phyloP scores from a whole-genome alignment of 2,797 vertebrate species.

The Danio jaintianensis region DNA sequence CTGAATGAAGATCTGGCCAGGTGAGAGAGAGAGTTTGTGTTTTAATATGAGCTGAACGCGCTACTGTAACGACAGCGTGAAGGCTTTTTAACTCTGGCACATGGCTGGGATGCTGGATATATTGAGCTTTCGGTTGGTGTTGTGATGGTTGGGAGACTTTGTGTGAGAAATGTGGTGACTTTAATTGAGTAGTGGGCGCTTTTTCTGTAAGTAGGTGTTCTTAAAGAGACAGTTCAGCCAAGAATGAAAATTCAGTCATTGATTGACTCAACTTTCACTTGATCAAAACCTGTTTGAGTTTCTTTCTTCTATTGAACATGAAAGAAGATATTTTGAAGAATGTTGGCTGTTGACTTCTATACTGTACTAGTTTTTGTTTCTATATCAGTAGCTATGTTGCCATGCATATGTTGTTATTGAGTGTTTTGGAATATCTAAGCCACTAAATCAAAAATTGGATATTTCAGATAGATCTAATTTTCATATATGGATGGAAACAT shows the following conservation, averaged over 20 bases:
- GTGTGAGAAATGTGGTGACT: not conserved
- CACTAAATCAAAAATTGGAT: too few relatives aligned
- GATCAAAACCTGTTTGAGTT: too few relatives aligned
- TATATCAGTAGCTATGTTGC: not conserved
- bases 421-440: too few relatives aligned
- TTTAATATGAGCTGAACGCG: not conserved
- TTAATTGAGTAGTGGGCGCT: not conserved
- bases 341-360: not conserved
- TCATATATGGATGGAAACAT: too few relatives aligned
- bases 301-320: too few relatives aligned
- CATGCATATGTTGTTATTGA: too few relatives aligned
- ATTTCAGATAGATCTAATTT: too few relatives aligned
- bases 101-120: not conserved
- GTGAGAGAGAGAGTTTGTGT: constrained; percentile 47
- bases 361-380: not conserved
- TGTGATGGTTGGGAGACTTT: not conserved
- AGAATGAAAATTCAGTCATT: too few relatives aligned
- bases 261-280: too few relatives aligned
- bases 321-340: not conserved
- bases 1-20: constrained; percentile 50
- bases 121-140: not conserved
- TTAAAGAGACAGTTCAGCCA: too few relatives aligned
- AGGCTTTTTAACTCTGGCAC: not conserved
- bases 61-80: not conserved
- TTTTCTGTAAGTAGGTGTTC: not conserved